These are phyloP conservation scores for Cariama cristata DNA, from an alignment of 2,113 vertebrate species.

Conservation along the genomic window DNA sequence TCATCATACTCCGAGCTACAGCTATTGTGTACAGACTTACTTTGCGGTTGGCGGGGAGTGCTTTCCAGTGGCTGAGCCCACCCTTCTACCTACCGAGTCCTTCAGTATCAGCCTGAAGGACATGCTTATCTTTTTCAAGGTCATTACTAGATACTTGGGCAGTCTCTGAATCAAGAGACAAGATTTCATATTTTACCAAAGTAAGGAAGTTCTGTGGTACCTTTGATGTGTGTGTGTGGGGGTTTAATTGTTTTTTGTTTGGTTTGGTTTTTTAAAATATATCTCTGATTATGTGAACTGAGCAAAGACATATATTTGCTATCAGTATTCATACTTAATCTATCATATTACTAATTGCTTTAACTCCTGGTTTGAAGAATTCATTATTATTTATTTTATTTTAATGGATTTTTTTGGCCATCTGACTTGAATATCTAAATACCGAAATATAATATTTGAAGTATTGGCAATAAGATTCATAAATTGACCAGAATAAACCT, in stretches of 20 bases:
- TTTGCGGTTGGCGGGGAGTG: not conserved
- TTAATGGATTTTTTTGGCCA: not conserved
- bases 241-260: not conserved
- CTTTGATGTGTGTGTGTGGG: fast-evolving
- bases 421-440: not conserved
- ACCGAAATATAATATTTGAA: not conserved
- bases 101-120: not conserved
- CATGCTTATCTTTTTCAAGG: not conserved
- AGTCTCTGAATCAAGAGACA: not conserved
- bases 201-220: not conserved
- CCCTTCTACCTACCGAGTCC: not conserved
- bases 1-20: conserved; percentile 44
- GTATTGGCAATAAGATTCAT: not conserved
- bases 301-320: not conserved
- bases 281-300: not conserved
- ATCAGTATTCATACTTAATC: not conserved
- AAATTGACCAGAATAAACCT: not conserved
- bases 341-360: not conserved
- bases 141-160: not conserved
- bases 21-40: not conserved
- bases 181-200: not conserved
- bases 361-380: not conserved
- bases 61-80: conserved; percentile 25
- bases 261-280: not conserved
- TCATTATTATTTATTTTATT: not conserved